phyloP scores from a whole-genome alignment of 2,113 vertebrate genomes.

The Todiramphus chloris region DNA sequence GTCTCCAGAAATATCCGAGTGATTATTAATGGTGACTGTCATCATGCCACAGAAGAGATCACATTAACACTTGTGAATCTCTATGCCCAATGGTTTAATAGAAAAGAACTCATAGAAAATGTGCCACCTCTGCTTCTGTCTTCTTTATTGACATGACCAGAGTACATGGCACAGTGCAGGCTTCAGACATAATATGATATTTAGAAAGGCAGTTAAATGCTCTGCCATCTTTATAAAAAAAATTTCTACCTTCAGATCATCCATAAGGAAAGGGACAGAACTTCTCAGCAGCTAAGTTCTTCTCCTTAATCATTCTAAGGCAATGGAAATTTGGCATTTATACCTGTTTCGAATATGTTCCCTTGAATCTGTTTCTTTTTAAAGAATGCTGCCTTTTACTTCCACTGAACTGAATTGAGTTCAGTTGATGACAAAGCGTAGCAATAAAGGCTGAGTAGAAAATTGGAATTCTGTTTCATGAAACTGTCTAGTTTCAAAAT shows the following conservation, averaged over 20 bases:
- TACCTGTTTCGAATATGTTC: neutral
- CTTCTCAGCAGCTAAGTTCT: neutral
- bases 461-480: neutral
- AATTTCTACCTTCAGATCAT: neutral
- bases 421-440: neutral
- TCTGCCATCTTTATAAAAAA: neutral
- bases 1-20: neutral
- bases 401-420: neutral
- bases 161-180: neutral
- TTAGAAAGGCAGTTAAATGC: neutral
- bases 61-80: neutral
- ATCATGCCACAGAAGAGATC: neutral
- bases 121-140: neutral
- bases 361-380: constrained; percentile 29
- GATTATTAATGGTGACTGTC: neutral
- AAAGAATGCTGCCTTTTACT: neutral
- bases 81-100: neutral
- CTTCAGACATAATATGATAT: neutral
- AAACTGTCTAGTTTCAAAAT: constrained; percentile 5
- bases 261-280: neutral
- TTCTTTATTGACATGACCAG: neutral
- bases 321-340: constrained; percentile 39
- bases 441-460: constrained; percentile 27
- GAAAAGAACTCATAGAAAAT: neutral
- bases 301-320: neutral